phyloP scores from a whole-genome alignment of 2,888 invertebrate genomes.

The Drosophila mercatorum region DNA sequence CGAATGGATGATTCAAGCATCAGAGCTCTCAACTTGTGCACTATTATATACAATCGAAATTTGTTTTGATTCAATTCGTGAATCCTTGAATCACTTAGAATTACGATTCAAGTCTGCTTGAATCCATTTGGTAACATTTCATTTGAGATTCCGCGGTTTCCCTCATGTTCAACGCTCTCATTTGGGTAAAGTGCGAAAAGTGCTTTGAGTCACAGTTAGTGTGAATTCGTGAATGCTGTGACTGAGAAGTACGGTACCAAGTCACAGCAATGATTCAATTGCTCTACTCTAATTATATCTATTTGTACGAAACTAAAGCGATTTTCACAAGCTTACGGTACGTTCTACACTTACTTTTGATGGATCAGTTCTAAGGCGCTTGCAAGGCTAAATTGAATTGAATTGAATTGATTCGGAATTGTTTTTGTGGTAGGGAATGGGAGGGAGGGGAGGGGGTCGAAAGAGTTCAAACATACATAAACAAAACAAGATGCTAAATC shows the following conservation, averaged over 20 bases:
- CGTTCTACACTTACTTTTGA: conserved; percentile 78
- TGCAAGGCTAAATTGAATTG: conserved; percentile 75
- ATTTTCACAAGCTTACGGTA: conserved; percentile 23
- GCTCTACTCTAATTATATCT: background rate
- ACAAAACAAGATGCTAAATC: conserved; percentile 50
- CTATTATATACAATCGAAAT: background rate
- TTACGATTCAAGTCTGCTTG: background rate
- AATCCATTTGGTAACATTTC: background rate
- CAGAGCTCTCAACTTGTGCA: background rate
- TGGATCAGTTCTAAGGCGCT: conserved; percentile 75
- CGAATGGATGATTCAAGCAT: background rate
- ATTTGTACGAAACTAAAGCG: conserved; percentile 13
- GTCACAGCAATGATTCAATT: conserved; percentile 4
- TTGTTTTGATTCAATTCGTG: background rate
- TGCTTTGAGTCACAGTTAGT: conserved; percentile 6
- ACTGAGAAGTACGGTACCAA: background rate
- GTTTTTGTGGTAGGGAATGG: background rate
- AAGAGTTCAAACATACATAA: conserved; percentile 35
- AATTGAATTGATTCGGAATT: conserved; percentile 7
- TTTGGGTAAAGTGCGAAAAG: conserved; percentile 5
- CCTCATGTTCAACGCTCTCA: background rate
- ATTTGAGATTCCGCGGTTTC: background rate
- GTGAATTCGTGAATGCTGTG: conserved; percentile 11
- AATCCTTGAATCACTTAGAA: conserved; percentile 2
- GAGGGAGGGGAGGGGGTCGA: background rate